These are phyloP conservation scores for Calosoma granatense DNA, from an alignment of 1,140 invertebrate genomes.

Conservation along the genomic window DNA sequence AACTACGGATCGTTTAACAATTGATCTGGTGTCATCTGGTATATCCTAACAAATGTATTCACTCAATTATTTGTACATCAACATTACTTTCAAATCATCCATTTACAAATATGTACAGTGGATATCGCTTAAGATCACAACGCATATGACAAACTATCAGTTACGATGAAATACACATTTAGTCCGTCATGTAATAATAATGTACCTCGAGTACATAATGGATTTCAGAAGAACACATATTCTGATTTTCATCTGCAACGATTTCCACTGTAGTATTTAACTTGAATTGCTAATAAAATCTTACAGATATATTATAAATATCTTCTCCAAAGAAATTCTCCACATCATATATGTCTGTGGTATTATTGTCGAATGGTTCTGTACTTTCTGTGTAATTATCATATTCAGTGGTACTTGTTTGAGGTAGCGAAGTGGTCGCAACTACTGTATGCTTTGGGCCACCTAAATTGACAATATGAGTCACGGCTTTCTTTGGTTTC, in stretches of 20 bases:
- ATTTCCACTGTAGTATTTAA: no score
- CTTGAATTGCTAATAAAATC: neutral
- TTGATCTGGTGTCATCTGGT: neutral
- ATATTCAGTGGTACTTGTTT: neutral
- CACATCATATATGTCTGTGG: neutral
- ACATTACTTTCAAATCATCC: no score
- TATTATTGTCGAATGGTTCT: neutral
- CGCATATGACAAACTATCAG: no score
- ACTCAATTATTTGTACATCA: neutral
- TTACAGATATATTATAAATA: neutral
- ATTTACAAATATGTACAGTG: no score
- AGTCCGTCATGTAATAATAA: no score
- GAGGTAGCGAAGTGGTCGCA: neutral
- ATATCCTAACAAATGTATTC: neutral
- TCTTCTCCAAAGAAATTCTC: slow-evolving; percentile 1
- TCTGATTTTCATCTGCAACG: no score
- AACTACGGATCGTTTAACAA: neutral
- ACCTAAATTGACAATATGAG: slow-evolving; percentile 23
- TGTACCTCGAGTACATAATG: no score
- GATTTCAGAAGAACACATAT: no score
- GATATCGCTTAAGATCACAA: no score
- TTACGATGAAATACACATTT: no score
- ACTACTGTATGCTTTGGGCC: neutral
- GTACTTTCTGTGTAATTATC: slow-evolving; percentile 13
- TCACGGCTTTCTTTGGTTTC: slow-evolving; percentile 16